These are phyloP conservation scores for Antennarius maculatus DNA, from an alignment of 2,797 vertebrate species.

Conservation along the genomic window DNA sequence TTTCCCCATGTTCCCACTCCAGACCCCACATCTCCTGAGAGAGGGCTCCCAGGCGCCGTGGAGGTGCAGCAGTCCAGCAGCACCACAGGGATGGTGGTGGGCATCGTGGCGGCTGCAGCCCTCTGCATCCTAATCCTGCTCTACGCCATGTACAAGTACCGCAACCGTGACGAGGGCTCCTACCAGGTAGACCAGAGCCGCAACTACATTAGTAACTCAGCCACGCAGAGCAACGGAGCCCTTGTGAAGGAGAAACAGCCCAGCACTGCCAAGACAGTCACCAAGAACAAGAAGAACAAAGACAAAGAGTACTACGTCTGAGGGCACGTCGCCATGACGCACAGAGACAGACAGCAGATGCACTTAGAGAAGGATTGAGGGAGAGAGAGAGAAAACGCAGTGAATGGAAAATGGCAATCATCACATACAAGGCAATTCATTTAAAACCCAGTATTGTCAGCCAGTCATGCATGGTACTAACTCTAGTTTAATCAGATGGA, in stretches of 20 bases:
- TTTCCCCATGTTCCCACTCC: conserved; percentile 92
- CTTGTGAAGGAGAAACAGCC: conserved; percentile 92
- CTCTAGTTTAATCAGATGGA: conserved; percentile 29
- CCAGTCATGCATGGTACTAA: conserved; percentile 32
- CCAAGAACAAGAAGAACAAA: conserved; percentile 96
- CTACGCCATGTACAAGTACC: conserved; percentile 97
- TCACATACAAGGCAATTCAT: conserved; percentile 31
- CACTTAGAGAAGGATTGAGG: conserved; percentile 64
- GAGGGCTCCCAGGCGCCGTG: conserved; percentile 89
- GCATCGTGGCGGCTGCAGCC: conserved; percentile 92
- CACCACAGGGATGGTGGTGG: conserved; percentile 95
- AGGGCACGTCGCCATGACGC: conserved; percentile 63
- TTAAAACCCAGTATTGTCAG: conserved; percentile 61
- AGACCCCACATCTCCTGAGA: conserved; percentile 88
- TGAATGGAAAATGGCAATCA: conserved; percentile 21
- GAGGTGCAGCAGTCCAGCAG: conserved; percentile 95
- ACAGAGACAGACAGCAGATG: conserved; percentile 53
- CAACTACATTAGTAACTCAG: conserved; percentile 94
- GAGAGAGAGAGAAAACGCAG: conserved; percentile 44
- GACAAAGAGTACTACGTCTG: conserved; percentile 98
- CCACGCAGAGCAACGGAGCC: conserved; percentile 89
- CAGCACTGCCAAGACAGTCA: conserved; percentile 86
- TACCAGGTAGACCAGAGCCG: conserved; percentile 94
- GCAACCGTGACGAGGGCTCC: conserved; percentile 93
- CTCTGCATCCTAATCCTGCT: conserved; percentile 96